Percentiles rank a stretch among this genome's conserved stretches.
phyloP scores from a whole-genome alignment of 2,888 invertebrate genomes.

The Ormia ochracea region DNA sequence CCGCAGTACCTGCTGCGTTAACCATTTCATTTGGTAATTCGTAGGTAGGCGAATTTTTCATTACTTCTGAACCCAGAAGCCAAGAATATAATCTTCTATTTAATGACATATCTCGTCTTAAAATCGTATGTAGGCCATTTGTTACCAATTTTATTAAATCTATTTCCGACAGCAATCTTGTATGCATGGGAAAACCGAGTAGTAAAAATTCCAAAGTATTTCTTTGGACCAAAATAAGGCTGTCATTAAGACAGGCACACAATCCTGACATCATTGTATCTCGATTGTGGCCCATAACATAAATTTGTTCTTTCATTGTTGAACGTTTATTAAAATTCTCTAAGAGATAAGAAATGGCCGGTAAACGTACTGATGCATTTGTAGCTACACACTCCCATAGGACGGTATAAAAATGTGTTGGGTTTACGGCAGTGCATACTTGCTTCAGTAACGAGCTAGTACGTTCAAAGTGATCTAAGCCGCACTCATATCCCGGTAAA shows the following conservation, averaged over 20 bases:
- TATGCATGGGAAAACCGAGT: constrained; percentile 90
- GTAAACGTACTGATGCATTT: constrained; percentile 87
- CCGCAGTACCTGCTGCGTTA: constrained; percentile 52
- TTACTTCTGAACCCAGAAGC: constrained; percentile 85
- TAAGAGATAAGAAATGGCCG: constrained; percentile 88
- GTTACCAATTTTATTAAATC: constrained; percentile 86
- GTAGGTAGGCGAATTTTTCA: constrained; percentile 77
- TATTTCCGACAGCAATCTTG: constrained; percentile 82
- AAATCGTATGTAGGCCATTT: constrained; percentile 84
- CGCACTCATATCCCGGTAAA: constrained; percentile 90
- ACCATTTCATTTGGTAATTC: constrained; percentile 65
- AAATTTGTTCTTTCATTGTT: constrained; percentile 87
- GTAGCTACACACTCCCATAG: constrained; percentile 91
- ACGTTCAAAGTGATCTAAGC: constrained; percentile 89
- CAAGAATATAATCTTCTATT: constrained; percentile 91
- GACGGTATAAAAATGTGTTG: constrained; percentile 89
- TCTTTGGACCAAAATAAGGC: constrained; percentile 88
- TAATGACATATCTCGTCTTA: constrained; percentile 92
- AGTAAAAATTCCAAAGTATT: constrained; percentile 89
- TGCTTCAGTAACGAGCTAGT: constrained; percentile 74
- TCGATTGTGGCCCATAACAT: constrained; percentile 89
- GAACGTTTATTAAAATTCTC: constrained; percentile 87
- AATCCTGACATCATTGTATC: constrained; percentile 89
- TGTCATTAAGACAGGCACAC: constrained; percentile 88
- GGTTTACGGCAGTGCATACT: constrained; percentile 85